A percentile compares a stretch with the other conserved stretches of the same genome.
These are phyloP conservation scores for Oikopleura vanhoeffeni DNA, from an alignment of 23 tunicate species.

Conservation along the genomic window DNA sequence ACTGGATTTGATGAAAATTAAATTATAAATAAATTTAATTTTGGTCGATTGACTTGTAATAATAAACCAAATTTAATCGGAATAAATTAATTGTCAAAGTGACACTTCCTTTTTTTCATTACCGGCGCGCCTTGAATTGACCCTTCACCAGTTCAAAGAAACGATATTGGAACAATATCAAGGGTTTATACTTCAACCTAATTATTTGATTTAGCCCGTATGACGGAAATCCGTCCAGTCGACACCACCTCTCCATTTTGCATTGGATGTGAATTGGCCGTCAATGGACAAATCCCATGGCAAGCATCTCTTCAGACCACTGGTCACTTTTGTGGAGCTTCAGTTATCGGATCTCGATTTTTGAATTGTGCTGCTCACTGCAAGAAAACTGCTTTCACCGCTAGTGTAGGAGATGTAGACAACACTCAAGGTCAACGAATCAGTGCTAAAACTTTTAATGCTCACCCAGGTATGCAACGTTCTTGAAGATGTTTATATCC, in stretches of 20 bases:
- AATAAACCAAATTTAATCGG: no score
- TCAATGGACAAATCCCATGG: slow-evolving; percentile 7
- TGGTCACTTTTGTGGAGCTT: slow-evolving; percentile 8
- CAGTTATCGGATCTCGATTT: not conserved
- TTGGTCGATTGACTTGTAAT: no score
- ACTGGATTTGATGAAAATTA: no score
- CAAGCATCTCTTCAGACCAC: slow-evolving; percentile 13
- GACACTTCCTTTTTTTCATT: no score
- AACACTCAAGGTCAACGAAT: not conserved
- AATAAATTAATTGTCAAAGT: no score
- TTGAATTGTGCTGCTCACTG: slow-evolving; percentile 10
- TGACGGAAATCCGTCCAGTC: not conserved
- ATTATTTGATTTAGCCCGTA: not conserved
- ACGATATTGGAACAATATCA: no score
- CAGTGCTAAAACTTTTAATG: not conserved
- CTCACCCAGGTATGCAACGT: slow-evolving; percentile 1
- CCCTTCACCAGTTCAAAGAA: no score
- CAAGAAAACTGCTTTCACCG: slow-evolving; percentile 11
- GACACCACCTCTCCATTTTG: not conserved
- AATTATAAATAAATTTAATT: no score
- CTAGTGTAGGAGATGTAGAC: not conserved
- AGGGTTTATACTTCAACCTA: no score
- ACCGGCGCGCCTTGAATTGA: no score
- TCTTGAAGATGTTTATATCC: no score
- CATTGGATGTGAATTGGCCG: slow-evolving; percentile 8